These are phyloP conservation scores for Leptinotarsa haldemani DNA, from an alignment of 2,888 invertebrate species.

Conservation along the genomic window DNA sequence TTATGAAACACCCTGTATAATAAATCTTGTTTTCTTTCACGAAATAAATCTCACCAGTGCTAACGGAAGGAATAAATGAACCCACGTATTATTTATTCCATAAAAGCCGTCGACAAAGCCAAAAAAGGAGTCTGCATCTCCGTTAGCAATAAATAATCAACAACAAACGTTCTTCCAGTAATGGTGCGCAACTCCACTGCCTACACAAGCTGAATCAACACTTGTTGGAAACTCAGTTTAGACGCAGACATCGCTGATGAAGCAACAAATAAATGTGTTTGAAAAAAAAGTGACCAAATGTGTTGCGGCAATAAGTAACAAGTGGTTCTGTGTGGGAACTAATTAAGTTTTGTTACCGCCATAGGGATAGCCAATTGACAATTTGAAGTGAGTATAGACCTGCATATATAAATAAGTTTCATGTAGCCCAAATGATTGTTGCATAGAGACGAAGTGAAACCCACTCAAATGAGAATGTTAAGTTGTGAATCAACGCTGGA, in stretches of 20 bases:
- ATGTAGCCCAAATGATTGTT: not conserved
- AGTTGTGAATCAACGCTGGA: not conserved
- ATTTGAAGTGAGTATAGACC: slow-evolving; percentile 7
- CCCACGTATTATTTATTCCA: slow-evolving; percentile 21
- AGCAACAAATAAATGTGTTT: not conserved
- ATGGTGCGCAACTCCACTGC: slow-evolving; percentile 17
- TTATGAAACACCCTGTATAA: no score
- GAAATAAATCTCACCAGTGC: not conserved
- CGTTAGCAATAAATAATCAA: slow-evolving; percentile 29
- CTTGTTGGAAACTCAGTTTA: slow-evolving; percentile 21
- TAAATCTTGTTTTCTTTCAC: no score
- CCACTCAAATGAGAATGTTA: not conserved
- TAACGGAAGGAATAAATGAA: not conserved
- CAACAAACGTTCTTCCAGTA: slow-evolving; percentile 16
- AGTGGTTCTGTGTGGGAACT: slow-evolving; percentile 15
- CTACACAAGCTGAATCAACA: slow-evolving; percentile 26
- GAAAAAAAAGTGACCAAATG: slow-evolving; percentile 23
- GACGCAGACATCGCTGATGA: slow-evolving; percentile 18
- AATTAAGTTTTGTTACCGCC: not conserved
- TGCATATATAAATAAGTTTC: not conserved
- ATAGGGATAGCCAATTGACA: slow-evolving; percentile 6
- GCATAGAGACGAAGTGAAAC: not conserved
- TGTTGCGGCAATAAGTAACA: not conserved
- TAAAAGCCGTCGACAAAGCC: slow-evolving; percentile 21
- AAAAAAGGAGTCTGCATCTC: slow-evolving; percentile 31